These are phyloP conservation scores for Drosophila lacteicornis DNA, from an alignment of 1,140 invertebrate genomes.

Conservation along the genomic window DNA sequence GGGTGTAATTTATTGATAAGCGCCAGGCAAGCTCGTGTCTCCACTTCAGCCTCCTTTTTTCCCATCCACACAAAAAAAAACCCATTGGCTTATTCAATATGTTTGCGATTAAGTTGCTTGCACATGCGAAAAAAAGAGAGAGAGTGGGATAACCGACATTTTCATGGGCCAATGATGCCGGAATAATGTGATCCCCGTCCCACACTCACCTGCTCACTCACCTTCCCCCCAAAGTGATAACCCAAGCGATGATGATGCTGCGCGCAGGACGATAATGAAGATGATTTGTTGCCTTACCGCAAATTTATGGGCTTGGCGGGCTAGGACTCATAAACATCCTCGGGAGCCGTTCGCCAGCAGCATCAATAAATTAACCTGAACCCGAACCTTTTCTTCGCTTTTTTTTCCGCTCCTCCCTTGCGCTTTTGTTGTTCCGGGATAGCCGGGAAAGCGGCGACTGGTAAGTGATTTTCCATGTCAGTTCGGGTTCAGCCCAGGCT, in stretches of 20 bases:
- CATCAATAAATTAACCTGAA: conserved; percentile 68
- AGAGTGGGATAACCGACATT: conserved; percentile 34
- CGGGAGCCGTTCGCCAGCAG: conserved; percentile 3
- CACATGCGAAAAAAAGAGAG: conserved; percentile 26
- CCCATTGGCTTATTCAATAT: conserved; percentile 61
- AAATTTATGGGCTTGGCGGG: conserved; percentile 64
- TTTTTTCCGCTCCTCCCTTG: neutral
- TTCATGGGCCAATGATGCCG: conserved; percentile 75
- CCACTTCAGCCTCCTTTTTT: conserved; percentile 5
- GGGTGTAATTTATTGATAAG: conserved; percentile 78
- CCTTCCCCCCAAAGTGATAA: conserved; percentile 12
- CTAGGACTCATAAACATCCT: conserved; percentile 59
- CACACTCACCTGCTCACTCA: conserved; percentile 7
- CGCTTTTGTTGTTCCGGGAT: conserved; percentile 16
- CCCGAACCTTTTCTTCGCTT: conserved; percentile 13
- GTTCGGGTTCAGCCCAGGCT: conserved; percentile 19
- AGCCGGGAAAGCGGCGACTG: conserved; percentile 15
- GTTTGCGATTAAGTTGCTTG: conserved; percentile 65
- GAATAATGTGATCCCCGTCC: conserved; percentile 53
- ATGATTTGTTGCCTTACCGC: conserved; percentile 69
- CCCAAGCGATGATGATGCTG: conserved; percentile 10
- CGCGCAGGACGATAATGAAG: conserved; percentile 33
- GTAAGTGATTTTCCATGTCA: conserved; percentile 75
- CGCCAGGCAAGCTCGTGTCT: conserved; percentile 25
- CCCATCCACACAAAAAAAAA: neutral